Conservation (phyloP, 2,888 invertebrate species). For the Cyclophora albipunctata region DNA sequence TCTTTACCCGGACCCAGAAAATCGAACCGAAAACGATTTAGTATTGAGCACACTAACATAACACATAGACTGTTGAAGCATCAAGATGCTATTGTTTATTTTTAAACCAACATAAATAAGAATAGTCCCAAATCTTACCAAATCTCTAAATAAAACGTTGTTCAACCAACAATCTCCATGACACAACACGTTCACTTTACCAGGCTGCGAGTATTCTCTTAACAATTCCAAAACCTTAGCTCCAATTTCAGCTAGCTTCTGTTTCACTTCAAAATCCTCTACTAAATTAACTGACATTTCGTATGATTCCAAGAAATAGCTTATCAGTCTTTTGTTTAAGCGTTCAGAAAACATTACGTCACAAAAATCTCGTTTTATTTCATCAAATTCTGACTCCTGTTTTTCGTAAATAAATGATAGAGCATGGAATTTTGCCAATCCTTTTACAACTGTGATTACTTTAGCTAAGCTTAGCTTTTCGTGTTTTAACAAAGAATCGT, state of each 20-base stretch:
- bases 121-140: slow-evolving; percentile 26
- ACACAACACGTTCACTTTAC: slow-evolving; percentile 46
- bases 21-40: too few species aligned
- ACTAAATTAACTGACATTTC: slow-evolving; percentile 45
- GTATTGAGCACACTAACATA: too few species aligned
- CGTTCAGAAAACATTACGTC: slow-evolving; percentile 49
- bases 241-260: slow-evolving; percentile 33
- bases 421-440: slow-evolving; percentile 58
- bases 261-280: slow-evolving; percentile 31
- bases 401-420: slow-evolving; percentile 45
- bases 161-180: slow-evolving; percentile 65
- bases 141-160: slow-evolving; percentile 45
- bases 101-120: not conserved
- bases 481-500: slow-evolving; percentile 32
- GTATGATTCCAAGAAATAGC: slow-evolving; percentile 53
- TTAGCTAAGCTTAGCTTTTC: slow-evolving; percentile 38
- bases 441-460: slow-evolving; percentile 35
- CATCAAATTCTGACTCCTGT: slow-evolving; percentile 26
- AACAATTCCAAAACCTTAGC: slow-evolving; percentile 40
- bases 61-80: too few species aligned
- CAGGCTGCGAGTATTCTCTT: slow-evolving; percentile 37
- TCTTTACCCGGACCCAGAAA: too few species aligned
- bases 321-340: slow-evolving; percentile 49
- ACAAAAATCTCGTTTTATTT: slow-evolving; percentile 32
- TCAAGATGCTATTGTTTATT: too few species aligned